phyloP scores from a whole-genome alignment of 2,888 invertebrate genomes.

The Diaphora mendica region DNA sequence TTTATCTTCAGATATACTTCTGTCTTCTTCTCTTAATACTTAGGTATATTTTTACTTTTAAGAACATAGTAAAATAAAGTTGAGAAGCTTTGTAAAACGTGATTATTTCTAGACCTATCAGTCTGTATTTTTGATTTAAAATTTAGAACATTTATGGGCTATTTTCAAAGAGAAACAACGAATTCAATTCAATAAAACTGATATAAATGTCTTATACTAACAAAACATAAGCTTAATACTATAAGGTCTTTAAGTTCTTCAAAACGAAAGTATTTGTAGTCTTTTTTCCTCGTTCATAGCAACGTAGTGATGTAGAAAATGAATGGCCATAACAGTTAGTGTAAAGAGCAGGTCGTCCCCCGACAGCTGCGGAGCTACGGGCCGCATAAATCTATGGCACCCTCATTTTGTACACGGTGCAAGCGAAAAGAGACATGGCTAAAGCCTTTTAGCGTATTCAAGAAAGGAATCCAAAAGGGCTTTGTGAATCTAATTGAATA shows the following conservation, averaged over 20 bases:
- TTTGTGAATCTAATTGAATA: constrained; percentile 17
- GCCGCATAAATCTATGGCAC: constrained; percentile 59
- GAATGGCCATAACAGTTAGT: constrained; percentile 59
- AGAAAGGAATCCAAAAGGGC: constrained; percentile 7
- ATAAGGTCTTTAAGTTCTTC: background rate
- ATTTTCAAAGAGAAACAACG: too few relatives aligned
- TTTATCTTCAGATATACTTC: too few relatives aligned
- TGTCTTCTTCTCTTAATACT: too few relatives aligned
- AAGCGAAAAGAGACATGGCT: constrained; percentile 32
- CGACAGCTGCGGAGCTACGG: constrained; percentile 57
- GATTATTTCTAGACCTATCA: too few relatives aligned
- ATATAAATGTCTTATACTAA: too few relatives aligned
- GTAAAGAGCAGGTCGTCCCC: constrained; percentile 50
- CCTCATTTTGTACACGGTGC: constrained; percentile 42
- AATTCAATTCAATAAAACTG: too few relatives aligned
- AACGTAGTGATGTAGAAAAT: constrained; percentile 51
- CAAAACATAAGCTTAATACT: too few relatives aligned
- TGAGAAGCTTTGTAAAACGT: too few relatives aligned
- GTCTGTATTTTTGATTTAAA: too few relatives aligned
- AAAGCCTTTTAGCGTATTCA: constrained; percentile 8
- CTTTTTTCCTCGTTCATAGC: constrained; percentile 13
- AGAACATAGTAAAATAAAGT: too few relatives aligned
- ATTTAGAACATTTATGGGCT: too few relatives aligned
- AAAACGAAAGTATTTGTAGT: constrained; percentile 21
- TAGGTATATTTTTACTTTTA: too few relatives aligned